Conservation (phyloP, 2,888 invertebrate genomes). For the Julus scandinavius region DNA sequence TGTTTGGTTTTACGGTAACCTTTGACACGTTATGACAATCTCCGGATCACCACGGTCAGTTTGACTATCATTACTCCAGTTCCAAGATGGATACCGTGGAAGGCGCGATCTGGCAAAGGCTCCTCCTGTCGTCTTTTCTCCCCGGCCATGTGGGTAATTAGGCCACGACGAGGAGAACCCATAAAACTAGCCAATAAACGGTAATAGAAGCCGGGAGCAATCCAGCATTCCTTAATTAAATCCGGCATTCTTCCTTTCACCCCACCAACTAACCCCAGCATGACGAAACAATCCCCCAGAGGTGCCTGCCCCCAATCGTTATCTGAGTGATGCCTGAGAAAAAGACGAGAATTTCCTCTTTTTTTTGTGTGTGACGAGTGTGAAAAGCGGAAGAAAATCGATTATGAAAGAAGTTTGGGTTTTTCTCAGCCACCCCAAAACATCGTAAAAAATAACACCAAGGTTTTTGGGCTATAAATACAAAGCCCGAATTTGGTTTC, state of each 20-base stretch:
- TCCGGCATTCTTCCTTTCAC: neutral
- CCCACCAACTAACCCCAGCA: neutral
- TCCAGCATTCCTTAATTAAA: slow-evolving; percentile 2
- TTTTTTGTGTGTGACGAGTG: neutral
- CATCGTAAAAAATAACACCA: too few species aligned
- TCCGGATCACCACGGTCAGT: neutral
- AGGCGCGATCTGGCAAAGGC: neutral
- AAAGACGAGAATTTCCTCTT: neutral
- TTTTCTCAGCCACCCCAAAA: too few species aligned
- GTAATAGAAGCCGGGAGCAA: neutral
- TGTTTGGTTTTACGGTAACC: neutral
- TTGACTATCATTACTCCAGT: neutral
- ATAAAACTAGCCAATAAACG: neutral
- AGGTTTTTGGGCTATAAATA: neutral
- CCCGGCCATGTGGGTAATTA: neutral
- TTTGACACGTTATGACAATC: neutral
- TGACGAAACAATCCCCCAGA: neutral
- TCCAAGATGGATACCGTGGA: neutral
- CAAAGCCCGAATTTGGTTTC: neutral
- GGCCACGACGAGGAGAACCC: neutral
- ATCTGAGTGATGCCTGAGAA: neutral
- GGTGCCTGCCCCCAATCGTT: too few species aligned
- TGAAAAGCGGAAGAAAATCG: neutral
- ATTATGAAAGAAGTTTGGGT: neutral
- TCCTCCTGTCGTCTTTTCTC: neutral